A percentile compares a stretch with the other conserved stretches of the same genome.
Evolutionary conservation across 2,888 invertebrate species (phyloP).

Genomic region (Thecocarcelia acutangulata): DNA sequence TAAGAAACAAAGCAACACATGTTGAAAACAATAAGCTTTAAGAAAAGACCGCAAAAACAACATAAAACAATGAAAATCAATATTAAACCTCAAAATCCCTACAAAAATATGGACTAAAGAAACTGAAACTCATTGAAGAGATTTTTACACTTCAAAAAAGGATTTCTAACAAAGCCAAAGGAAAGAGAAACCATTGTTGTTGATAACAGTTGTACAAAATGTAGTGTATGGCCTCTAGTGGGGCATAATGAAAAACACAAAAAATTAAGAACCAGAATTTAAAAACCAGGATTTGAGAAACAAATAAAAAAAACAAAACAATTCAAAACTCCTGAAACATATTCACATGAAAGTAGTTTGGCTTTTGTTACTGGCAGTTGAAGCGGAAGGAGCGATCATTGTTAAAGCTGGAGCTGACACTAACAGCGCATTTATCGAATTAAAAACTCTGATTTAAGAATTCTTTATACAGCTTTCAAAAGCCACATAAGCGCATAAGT

Average conservation of each 20-base stretch:
- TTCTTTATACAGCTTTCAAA: conserved; percentile 42
- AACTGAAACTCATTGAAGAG: conserved; percentile 51
- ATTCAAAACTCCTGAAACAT: conserved; percentile 18
- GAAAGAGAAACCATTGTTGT: conserved; percentile 55
- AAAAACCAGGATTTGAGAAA: conserved; percentile 47
- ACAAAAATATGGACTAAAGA: conserved; percentile 36
- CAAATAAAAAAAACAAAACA: conserved; percentile 25
- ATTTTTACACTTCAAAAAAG: conserved; percentile 54
- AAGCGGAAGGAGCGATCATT: conserved; percentile 72
- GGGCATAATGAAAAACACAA: background rate
- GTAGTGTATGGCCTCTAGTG: conserved; percentile 37
- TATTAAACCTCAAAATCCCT: conserved; percentile 46
- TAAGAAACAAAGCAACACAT: conserved; percentile 58
- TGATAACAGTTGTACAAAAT: conserved; percentile 55
- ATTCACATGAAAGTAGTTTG: conserved; percentile 30
- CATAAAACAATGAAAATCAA: conserved; percentile 54
- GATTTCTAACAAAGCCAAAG: conserved; percentile 25
- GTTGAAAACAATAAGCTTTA: conserved; percentile 37
- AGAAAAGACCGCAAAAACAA: conserved; percentile 46
- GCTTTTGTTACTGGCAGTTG: conserved; percentile 48
- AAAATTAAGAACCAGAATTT: conserved; percentile 50
- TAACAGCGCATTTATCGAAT: conserved; percentile 55
- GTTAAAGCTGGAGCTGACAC: conserved; percentile 64
- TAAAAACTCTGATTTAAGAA: background rate
- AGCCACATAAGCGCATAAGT: background rate